Evolutionary conservation across 2,797 vertebrate genomes (phyloP).

Genomic region (Sylvia borin): DNA sequence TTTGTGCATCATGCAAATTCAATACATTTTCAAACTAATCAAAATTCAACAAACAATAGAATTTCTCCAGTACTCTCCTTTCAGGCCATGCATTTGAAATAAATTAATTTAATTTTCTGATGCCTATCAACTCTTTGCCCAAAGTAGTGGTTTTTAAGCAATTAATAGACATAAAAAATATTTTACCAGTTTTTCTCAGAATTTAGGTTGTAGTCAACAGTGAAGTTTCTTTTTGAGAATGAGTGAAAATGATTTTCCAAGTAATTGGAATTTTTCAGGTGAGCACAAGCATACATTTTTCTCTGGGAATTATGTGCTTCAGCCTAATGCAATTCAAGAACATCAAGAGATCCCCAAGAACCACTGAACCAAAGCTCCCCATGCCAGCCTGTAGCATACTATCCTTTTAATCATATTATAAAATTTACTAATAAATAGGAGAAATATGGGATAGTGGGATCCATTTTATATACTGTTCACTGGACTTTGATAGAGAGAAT

Average conservation of each 20-base stretch:
- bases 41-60: not conserved
- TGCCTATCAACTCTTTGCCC: not conserved
- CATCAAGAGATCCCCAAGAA: not conserved
- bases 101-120: not conserved
- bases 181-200: not conserved
- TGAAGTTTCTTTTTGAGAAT: not conserved
- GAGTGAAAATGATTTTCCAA: not conserved
- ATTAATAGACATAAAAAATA: not conserved
- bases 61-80: not conserved
- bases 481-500: not conserved
- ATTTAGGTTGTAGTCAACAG: not conserved
- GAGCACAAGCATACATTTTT: not conserved
- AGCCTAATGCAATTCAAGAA: not conserved
- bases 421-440: not conserved
- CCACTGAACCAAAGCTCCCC: not conserved
- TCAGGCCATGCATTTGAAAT: not conserved
- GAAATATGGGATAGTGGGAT: not conserved
- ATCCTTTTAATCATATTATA: not conserved
- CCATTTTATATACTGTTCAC: not conserved
- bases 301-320: not conserved
- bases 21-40: not conserved
- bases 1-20: not conserved
- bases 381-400: not conserved
- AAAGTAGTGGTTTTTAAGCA: not conserved
- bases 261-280: not conserved